Conservation (phyloP, 30 jellyfish, hydroid and myxozoan genomes). For the Cassiopea andromeda region DNA sequence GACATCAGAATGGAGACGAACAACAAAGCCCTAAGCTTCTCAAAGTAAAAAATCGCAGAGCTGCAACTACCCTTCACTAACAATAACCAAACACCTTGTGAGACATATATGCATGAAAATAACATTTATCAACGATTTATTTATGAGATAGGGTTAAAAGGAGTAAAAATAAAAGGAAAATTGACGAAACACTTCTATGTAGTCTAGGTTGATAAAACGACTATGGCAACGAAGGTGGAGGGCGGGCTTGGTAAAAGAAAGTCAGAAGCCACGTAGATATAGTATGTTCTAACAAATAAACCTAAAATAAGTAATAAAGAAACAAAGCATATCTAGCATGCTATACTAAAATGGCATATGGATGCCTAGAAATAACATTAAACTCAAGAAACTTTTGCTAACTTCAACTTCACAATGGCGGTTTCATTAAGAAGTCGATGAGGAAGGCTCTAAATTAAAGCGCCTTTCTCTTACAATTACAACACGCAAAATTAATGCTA, state of each 20-base stretch:
- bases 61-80: background rate
- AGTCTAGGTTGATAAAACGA: background rate
- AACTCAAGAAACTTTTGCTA: background rate
- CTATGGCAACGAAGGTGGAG: slow-evolving; percentile 4
- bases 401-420: slow-evolving; percentile 36
- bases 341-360: background rate
- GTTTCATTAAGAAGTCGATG: slow-evolving; percentile 1
- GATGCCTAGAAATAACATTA: background rate
- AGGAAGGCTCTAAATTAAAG: slow-evolving; percentile 40
- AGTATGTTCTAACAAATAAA: background rate
- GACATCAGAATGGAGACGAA: background rate
- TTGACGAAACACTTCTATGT: background rate
- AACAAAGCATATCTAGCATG: background rate
- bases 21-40: slow-evolving; percentile 1
- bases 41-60: background rate
- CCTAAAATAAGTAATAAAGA: background rate
- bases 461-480: background rate
- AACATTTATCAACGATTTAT: too few relatives aligned
- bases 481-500: background rate
- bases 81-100: background rate
- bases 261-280: background rate
- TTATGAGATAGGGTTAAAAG: background rate
- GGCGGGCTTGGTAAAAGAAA: background rate
- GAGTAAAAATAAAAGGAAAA: background rate
- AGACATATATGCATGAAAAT: too few relatives aligned